phyloP scores from a whole-genome alignment of 2,888 invertebrate genomes.

The Bellardia bayeri region DNA sequence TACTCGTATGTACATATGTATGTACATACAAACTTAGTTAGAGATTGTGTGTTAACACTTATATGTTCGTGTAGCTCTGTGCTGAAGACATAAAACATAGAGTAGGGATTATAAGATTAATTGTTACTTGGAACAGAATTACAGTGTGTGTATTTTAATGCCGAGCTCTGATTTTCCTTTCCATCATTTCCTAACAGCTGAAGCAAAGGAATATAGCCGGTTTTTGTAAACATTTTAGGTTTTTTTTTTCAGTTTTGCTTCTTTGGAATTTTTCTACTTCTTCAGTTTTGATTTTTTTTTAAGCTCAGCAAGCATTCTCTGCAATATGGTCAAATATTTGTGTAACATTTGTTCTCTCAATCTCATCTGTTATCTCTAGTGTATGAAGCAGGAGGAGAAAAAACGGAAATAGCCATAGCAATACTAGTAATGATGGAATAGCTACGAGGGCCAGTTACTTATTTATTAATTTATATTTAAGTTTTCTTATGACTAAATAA shows the following conservation, averaged over 20 bases:
- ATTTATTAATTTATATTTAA: too few relatives aligned
- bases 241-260: background rate
- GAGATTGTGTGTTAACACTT: background rate
- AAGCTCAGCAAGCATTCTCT: background rate
- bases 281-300: background rate
- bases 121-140: conserved; percentile 16
- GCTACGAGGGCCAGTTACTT: background rate
- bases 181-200: background rate
- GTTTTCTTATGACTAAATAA: too few relatives aligned
- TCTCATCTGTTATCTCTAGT: background rate
- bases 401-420: background rate
- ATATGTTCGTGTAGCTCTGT: background rate
- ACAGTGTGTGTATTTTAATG: background rate
- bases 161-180: too few relatives aligned
- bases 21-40: background rate
- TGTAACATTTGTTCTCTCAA: background rate
- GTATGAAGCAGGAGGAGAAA: background rate
- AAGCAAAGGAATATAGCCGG: background rate
- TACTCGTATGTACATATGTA: too few relatives aligned
- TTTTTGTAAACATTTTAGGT: conserved; percentile 5
- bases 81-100: background rate
- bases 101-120: conserved; percentile 32
- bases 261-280: background rate
- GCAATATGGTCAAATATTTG: conserved; percentile 12
- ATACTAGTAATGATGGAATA: background rate